A percentile compares a stretch with the other conserved stretches of the same genome.
phyloP scores from a whole-genome alignment of 30 jellyfish, hydroid and myxozoan species.

The Aurelia aurita complex sp. Pacific region DNA sequence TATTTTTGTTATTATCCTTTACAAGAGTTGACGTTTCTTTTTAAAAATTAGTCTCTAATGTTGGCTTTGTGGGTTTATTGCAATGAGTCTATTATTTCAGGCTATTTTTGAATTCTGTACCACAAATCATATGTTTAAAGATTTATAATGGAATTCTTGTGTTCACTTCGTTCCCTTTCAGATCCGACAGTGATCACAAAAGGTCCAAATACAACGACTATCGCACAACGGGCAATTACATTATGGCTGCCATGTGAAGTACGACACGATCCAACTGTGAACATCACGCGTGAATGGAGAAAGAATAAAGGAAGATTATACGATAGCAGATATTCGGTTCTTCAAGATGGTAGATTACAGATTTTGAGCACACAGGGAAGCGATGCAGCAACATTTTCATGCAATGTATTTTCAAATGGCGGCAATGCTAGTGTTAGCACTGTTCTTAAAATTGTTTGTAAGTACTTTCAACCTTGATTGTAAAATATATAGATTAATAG shows the following conservation, averaged over 20 bases:
- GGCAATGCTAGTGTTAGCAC: slow-evolving; percentile 81
- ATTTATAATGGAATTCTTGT: no score
- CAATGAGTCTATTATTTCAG: no score
- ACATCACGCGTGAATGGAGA: slow-evolving; percentile 84
- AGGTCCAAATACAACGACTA: slow-evolving; percentile 66
- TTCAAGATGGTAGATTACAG: slow-evolving; percentile 72
- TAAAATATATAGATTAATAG: no score
- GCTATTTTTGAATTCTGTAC: no score
- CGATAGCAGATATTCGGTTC: slow-evolving; percentile 72
- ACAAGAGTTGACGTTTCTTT: no score
- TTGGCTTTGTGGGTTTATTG: no score
- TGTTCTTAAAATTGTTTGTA: slow-evolving; percentile 51
- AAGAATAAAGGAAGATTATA: slow-evolving; percentile 36
- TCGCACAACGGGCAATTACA: slow-evolving; percentile 68
- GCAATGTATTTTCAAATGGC: slow-evolving; percentile 81
- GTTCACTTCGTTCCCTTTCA: not conserved
- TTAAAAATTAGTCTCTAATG: no score
- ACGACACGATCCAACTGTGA: slow-evolving; percentile 75
- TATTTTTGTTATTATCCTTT: no score
- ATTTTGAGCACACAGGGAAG: slow-evolving; percentile 64
- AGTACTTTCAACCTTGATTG: not conserved
- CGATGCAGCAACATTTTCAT: slow-evolving; percentile 81
- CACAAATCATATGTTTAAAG: no score
- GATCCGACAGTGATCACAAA: slow-evolving; percentile 70
- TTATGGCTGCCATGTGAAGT: slow-evolving; percentile 78